These are phyloP conservation scores for Chymomyza caudatula DNA, from an alignment of 2,888 invertebrate species.

Conservation along the genomic window DNA sequence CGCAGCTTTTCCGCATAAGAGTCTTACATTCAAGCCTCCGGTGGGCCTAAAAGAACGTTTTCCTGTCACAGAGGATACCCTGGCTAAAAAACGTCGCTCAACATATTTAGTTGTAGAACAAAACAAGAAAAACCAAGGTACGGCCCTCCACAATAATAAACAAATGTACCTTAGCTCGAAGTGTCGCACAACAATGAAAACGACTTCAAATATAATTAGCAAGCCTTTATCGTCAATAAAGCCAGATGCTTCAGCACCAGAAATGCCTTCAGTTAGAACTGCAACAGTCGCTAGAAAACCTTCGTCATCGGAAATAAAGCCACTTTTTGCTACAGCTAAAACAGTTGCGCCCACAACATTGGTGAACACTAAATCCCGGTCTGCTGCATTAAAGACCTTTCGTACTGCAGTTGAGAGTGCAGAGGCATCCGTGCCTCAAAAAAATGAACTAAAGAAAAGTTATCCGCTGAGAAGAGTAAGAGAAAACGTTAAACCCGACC, in stretches of 20 bases:
- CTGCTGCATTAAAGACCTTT: background rate
- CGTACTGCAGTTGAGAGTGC: background rate
- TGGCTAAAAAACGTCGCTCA: conserved; percentile 6
- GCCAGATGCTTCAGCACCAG: background rate
- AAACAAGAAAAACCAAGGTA: background rate
- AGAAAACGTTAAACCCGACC: background rate
- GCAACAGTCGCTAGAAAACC: background rate
- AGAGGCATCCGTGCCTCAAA: background rate
- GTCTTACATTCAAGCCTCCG: background rate
- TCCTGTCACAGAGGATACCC: background rate
- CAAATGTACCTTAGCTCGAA: background rate
- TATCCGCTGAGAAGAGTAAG: too few species aligned
- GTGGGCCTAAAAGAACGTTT: background rate
- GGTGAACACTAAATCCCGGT: background rate
- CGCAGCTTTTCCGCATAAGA: background rate
- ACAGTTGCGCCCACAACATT: background rate
- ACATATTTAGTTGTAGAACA: conserved; percentile 10
- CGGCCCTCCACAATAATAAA: background rate
- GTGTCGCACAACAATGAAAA: too few species aligned
- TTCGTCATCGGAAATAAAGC: background rate
- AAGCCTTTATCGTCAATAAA: background rate
- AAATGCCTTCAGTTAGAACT: background rate
- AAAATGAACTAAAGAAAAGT: background rate
- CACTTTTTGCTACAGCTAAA: background rate
- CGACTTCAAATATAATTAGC: background rate